Evolutionary conservation across 2,113 vertebrate genomes (phyloP).

Genomic region (Osmerus eperlanus): DNA sequence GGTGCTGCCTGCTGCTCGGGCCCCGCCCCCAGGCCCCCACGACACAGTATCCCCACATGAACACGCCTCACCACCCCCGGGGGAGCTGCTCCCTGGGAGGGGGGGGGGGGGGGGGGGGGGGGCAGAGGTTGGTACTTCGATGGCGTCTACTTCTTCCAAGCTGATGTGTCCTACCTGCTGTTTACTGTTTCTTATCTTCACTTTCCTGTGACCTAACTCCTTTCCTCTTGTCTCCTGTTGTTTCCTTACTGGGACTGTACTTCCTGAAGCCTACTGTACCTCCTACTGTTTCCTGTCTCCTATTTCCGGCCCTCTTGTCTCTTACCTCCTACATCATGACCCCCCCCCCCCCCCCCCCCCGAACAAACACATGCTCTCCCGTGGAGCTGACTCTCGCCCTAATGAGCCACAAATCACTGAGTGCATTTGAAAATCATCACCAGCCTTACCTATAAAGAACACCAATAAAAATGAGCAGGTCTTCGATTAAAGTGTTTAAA

Average conservation of each 20-base stretch:
- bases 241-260: constrained; percentile 3
- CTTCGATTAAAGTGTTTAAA: constrained; percentile 61
- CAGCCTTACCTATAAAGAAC: constrained; percentile 63
- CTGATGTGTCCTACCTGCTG: no score
- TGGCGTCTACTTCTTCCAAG: no score
- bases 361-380: constrained; percentile 39
- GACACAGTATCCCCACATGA: no score
- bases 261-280: background rate
- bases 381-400: constrained; percentile 48
- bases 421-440: constrained; percentile 66
- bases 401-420: constrained; percentile 64
- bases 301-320: background rate
- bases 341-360: background rate
- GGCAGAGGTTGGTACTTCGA: no score
- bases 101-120: no score
- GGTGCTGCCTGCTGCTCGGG: constrained; percentile 16
- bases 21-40: background rate
- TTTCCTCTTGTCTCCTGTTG: background rate
- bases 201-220: no score
- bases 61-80: no score
- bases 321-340: background rate
- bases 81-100: no score
- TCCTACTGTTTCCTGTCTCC: background rate
- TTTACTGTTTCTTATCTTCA: no score
- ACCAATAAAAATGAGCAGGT: constrained; percentile 62